phyloP scores from a whole-genome alignment of 2,797 vertebrate genomes.

The Sebastes vulpes region DNA sequence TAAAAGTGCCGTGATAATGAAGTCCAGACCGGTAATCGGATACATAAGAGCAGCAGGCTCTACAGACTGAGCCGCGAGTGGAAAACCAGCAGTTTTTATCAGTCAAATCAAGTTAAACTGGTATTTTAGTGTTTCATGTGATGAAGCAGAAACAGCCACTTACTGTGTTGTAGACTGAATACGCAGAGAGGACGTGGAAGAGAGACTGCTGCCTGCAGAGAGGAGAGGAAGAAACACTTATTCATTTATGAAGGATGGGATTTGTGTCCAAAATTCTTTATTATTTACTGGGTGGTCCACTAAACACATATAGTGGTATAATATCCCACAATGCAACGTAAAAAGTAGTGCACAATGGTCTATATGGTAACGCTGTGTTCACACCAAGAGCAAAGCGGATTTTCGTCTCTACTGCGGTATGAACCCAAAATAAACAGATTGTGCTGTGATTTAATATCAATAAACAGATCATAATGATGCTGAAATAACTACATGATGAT shows the following conservation, averaged over 20 bases:
- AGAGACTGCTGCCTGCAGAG: slow-evolving; percentile 89
- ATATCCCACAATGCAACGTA: neutral
- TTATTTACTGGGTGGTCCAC: neutral
- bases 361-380: too few species aligned
- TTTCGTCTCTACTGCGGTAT: too few species aligned
- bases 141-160: slow-evolving; percentile 56
- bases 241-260: neutral
- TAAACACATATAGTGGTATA: neutral
- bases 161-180: slow-evolving; percentile 93
- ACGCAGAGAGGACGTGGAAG: slow-evolving; percentile 91
- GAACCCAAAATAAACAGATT: too few species aligned
- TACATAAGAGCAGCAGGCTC: neutral
- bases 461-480: too few species aligned
- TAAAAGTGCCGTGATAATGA: neutral
- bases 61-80: neutral
- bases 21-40: neutral
- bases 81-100: slow-evolving; percentile 7
- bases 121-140: neutral
- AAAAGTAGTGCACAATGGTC: neutral
- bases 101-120: neutral
- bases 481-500: too few species aligned
- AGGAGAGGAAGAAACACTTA: neutral
- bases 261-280: neutral
- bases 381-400: too few species aligned
- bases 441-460: too few species aligned